Evolutionary conservation across 2,888 invertebrate genomes (phyloP), one percentile per base, ranked within the genome.

Genomic region (Tholera decimalis): DNA sequence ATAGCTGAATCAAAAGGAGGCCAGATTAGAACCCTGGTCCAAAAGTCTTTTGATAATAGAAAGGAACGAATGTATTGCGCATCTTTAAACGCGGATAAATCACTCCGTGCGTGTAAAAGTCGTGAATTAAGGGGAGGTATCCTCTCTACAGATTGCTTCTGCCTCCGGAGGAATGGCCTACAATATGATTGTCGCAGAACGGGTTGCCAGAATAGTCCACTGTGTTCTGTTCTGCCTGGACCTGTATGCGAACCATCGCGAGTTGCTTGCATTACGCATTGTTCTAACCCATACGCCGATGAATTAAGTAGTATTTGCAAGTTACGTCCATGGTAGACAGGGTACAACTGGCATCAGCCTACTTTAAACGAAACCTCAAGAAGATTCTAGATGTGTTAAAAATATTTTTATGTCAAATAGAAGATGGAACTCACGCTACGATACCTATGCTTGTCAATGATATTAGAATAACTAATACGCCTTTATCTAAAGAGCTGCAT

Each of bases 111-210:
- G 5, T 84, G 86, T 69, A 92, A 85, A 75, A 95, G 96, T 76
- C 93, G 96, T 11, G 96, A 96, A 75, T 88, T 96, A 22, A 90
- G 96, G 47, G 95, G 95, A 8, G 92, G 96, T 22, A 83, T 94
- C 46, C 84, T 96, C 11, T 94, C 94, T 66, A 94, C 93, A 0
- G 96, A 96, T 63, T 96, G 96, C 75, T 91, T 90, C 70, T 96
- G 96, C 74, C 89, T 96, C 37, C 95, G 96, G 28, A 91, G 96
- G 60, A 96, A 96, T 77, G 96, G 96, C 0, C 85, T 96, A 30
- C 96, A 96, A 79, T 95, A 96, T 68, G 94, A 96, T 62, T 96
- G 96, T 76, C 93, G 93, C 11, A 90, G 96, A 68, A 93, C 88
- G 57, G 95, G 93, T 35, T 96, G 96, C 77, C 94, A 95, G 69